phyloP scores from a whole-genome alignment of 1,140 invertebrate genomes.

The Physella acuta region DNA sequence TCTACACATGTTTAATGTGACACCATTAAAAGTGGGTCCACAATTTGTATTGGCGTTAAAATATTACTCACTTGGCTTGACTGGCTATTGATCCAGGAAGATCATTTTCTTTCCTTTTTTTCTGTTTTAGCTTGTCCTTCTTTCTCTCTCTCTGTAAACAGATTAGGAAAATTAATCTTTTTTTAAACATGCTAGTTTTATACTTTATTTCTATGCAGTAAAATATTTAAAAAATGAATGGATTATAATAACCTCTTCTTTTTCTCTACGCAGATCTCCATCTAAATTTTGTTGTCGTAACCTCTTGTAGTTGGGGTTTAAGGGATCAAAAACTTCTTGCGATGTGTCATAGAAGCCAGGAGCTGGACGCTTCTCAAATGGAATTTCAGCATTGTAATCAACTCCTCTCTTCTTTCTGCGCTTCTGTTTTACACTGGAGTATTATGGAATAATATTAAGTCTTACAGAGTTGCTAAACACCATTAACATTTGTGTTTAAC shows the following conservation, averaged over 20 bases:
- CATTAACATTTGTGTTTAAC: no score
- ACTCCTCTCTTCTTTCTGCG: conserved; percentile 67
- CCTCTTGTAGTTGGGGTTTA: conserved; percentile 84
- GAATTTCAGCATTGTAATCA: conserved; percentile 97
- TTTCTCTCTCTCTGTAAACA: conserved; percentile 55
- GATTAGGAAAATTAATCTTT: no score
- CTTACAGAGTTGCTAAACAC: no score
- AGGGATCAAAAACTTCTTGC: conserved; percentile 82
- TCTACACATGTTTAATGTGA: no score
- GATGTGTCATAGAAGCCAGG: conserved; percentile 92
- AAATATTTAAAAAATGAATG: no score
- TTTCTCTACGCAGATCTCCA: conserved; percentile 68
- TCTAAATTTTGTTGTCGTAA: conserved; percentile 91
- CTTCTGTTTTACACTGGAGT: conserved; percentile 49
- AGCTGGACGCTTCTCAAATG: conserved; percentile 92
- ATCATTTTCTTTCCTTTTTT: conserved; percentile 94
- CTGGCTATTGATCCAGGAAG: conserved; percentile 84
- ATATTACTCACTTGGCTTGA: conserved; percentile 56
- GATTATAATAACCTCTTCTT: no score
- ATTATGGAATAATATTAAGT: no score
- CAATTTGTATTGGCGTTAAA: no score
- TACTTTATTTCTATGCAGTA: no score
- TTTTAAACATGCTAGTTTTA: no score
- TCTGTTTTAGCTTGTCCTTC: conserved; percentile 71
- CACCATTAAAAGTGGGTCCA: no score